These are phyloP conservation scores for Styela clava DNA, from an alignment of 23 tunicate species.

Conservation along the genomic window DNA sequence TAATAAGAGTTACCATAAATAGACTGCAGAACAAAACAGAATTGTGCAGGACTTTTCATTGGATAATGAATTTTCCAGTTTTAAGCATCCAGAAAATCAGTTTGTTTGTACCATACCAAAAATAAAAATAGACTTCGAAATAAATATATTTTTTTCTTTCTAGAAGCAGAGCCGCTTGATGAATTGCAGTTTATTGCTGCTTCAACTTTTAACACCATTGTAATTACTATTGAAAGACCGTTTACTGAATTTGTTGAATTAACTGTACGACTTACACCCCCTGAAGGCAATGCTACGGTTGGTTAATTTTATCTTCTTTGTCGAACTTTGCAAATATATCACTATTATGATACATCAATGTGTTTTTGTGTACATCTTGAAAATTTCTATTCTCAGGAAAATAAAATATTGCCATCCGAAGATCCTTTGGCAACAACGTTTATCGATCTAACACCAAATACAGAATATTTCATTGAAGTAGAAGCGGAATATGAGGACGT, in stretches of 20 bases:
- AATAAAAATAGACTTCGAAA: too few relatives aligned
- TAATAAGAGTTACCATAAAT: too few relatives aligned
- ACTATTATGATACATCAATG: too few relatives aligned
- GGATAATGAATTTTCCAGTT: too few relatives aligned
- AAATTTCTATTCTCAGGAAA: neutral
- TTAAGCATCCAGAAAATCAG: too few relatives aligned
- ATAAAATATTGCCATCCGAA: neutral
- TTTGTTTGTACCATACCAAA: too few relatives aligned
- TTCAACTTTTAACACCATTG: neutral
- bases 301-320: neutral
- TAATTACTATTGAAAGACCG: neutral
- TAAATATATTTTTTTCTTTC: too few relatives aligned
- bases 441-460: neutral
- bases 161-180: neutral
- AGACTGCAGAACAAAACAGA: too few relatives aligned
- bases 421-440: slow-evolving; percentile 1
- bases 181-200: neutral
- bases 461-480: slow-evolving; percentile 7
- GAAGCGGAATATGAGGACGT: neutral
- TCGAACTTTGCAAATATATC: too few relatives aligned
- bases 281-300: neutral
- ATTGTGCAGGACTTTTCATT: too few relatives aligned
- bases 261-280: neutral
- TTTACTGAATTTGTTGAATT: neutral
- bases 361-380: too few relatives aligned